Percentiles rank a stretch among this genome's conserved stretches.
phyloP scores from a whole-genome alignment of 2,797 vertebrate genomes.

The Microcaecilia unicolor region DNA sequence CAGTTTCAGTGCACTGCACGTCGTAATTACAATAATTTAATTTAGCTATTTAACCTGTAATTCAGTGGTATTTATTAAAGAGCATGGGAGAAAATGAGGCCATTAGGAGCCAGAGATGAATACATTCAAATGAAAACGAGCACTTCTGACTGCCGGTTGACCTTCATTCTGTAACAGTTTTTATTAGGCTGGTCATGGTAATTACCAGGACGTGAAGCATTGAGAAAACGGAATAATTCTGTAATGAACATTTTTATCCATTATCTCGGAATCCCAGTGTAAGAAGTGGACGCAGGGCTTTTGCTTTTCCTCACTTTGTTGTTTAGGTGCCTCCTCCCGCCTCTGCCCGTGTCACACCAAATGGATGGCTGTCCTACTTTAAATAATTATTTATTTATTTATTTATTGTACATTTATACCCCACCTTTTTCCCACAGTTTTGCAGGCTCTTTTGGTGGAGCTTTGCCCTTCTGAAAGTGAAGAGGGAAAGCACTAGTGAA shows the following conservation, averaged over 20 bases:
- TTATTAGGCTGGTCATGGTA: constrained; percentile 90
- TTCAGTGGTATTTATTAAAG: constrained; percentile 98
- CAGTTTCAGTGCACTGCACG: constrained; percentile 67
- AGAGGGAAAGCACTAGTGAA: too few relatives aligned
- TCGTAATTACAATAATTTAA: constrained; percentile 98
- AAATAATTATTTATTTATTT: too few relatives aligned
- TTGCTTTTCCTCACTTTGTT: constrained; percentile 42
- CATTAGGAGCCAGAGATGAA: constrained; percentile 96
- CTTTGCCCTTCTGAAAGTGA: too few relatives aligned
- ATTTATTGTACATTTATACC: too few relatives aligned
- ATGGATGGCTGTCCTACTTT: too few relatives aligned
- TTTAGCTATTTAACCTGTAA: constrained; percentile 99
- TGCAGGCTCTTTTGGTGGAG: background rate
- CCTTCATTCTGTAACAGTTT: constrained; percentile 92
- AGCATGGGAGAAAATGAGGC: constrained; percentile 93
- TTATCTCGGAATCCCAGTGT: constrained; percentile 50
- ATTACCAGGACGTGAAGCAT: constrained; percentile 92
- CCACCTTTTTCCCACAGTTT: too few relatives aligned
- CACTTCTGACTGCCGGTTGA: constrained; percentile 96
- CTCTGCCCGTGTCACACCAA: background rate
- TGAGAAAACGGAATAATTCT: constrained; percentile 85
- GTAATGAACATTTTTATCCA: constrained; percentile 93
- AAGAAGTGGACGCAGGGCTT: constrained; percentile 24
- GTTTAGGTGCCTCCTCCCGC: too few relatives aligned
- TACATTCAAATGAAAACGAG: constrained; percentile 98